Percentiles rank a stretch among this genome's conserved stretches.
Conservation (phyloP, 2,113 vertebrate species). For the Xenus cinereus region DNA sequence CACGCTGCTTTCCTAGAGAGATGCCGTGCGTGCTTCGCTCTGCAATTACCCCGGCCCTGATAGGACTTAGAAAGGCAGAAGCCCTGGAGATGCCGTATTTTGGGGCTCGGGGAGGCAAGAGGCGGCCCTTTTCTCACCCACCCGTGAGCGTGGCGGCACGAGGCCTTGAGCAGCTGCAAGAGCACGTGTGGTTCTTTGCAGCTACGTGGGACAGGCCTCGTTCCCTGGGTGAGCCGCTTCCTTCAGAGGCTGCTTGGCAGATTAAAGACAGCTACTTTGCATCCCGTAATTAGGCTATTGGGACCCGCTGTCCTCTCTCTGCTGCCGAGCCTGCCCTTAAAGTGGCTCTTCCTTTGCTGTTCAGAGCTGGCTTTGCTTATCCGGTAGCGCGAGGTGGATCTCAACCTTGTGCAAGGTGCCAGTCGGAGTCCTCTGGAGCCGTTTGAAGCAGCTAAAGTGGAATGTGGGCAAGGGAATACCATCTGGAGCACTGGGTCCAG, state of each 20-base stretch:
- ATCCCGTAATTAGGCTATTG: fast-evolving
- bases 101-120: fast-evolving
- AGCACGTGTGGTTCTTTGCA: fast-evolving
- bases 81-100: fast-evolving
- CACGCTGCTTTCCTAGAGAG: neutral
- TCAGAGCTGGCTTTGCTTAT: neutral
- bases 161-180: neutral
- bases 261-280: neutral
- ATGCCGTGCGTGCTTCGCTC: neutral
- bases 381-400: neutral
- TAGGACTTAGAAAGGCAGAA: neutral
- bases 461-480: too few relatives aligned
- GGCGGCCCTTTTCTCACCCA: fast-evolving
- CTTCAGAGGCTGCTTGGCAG: neutral
- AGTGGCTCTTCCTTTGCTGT: neutral
- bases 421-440: too few relatives aligned
- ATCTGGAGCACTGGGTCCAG: too few relatives aligned
- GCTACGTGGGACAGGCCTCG: fast-evolving
- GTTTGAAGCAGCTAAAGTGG: too few relatives aligned
- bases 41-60: fast-evolving
- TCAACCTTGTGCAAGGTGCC: too few relatives aligned
- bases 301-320: neutral
- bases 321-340: neutral
- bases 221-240: neutral
- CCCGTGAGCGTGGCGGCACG: fast-evolving